phyloP scores from a whole-genome alignment of 2,113 vertebrate genomes.

The Sphyrna mokarran region DNA sequence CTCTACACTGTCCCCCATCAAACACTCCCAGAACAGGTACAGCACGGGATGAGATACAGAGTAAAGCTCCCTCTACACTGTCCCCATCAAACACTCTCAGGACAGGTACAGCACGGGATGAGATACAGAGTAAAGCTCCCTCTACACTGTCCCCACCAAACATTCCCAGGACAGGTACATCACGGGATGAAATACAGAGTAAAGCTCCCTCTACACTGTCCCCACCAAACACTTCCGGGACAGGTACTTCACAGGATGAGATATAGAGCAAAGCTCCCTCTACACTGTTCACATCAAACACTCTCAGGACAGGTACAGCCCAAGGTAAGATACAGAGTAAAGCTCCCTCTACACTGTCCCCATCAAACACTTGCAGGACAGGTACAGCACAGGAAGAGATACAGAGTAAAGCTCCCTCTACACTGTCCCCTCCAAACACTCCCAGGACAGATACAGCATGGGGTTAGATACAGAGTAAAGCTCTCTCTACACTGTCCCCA shows the following conservation, averaged over 20 bases:
- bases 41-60: neutral
- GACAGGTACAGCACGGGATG: neutral
- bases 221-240: neutral
- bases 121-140: neutral
- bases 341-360: slow-evolving; percentile 6
- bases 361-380: neutral
- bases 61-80: neutral
- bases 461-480: neutral
- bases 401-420: neutral
- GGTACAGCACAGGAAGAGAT: neutral
- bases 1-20: neutral
- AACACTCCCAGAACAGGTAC: neutral
- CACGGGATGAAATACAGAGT: too few relatives aligned
- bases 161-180: too few relatives aligned
- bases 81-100: neutral
- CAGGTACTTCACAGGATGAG: neutral
- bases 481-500: neutral
- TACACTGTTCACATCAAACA: neutral
- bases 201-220: too few relatives aligned
- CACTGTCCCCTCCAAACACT: neutral
- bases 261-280: neutral
- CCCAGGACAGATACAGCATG: neutral
- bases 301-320: neutral
- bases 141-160: neutral
- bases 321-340: neutral